Evolutionary conservation across 2,888 invertebrate genomes (phyloP).

Genomic region (Lasius fuliginosus): DNA sequence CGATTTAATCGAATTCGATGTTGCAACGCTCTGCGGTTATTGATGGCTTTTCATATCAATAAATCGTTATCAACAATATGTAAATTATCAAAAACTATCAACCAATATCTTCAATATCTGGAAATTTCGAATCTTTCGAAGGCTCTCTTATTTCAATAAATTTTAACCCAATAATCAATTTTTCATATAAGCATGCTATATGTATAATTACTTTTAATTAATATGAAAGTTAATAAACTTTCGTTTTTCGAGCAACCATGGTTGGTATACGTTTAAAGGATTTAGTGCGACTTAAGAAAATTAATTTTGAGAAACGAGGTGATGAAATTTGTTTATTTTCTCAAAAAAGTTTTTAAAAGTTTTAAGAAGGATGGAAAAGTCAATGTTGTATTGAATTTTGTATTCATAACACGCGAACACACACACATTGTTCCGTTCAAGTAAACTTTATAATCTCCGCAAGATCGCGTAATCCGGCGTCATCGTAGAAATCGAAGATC

Average conservation of each 20-base stretch:
- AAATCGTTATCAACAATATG: slow-evolving; percentile 39
- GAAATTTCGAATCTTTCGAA: neutral
- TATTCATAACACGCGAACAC: neutral
- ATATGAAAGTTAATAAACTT: neutral
- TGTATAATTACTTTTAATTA: neutral
- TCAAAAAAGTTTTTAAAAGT: neutral
- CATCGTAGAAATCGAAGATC: slow-evolving; percentile 9
- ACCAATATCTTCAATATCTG: neutral
- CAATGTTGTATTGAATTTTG: neutral
- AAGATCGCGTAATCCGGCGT: neutral
- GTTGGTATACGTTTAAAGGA: neutral
- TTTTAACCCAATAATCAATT: neutral
- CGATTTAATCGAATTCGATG: slow-evolving; percentile 43
- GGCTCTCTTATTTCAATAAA: neutral
- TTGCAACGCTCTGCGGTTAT: slow-evolving; percentile 25
- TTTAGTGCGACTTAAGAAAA: neutral
- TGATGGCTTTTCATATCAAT: slow-evolving; percentile 22
- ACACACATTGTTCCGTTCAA: neutral
- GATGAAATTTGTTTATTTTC: slow-evolving; percentile 9
- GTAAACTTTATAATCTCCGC: neutral
- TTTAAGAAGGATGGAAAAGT: neutral
- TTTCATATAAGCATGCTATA: neutral
- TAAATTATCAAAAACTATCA: neutral
- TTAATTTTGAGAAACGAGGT: neutral
- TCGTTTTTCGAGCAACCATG: neutral